Evolutionary conservation across 2,797 vertebrate genomes (phyloP).

Genomic region (Notamacropus eugenii): DNA sequence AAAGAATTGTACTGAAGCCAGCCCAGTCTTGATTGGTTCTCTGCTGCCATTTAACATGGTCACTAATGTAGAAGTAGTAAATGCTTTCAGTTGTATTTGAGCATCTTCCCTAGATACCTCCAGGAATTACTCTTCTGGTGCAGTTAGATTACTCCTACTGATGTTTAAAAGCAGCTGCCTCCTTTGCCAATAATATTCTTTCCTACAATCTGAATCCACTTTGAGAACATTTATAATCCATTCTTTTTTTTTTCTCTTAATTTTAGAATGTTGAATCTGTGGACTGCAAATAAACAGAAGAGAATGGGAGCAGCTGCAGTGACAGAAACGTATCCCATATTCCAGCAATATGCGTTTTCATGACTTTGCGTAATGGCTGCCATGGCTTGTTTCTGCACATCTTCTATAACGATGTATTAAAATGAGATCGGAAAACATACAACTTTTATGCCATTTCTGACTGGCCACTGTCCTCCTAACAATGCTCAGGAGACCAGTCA

Average conservation of each 20-base stretch:
- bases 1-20: slow-evolving; percentile 56
- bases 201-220: slow-evolving; percentile 38
- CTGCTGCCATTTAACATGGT: slow-evolving; percentile 40
- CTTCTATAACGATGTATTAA: slow-evolving; percentile 23
- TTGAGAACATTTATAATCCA: slow-evolving; percentile 58
- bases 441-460: slow-evolving; percentile 13
- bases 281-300: slow-evolving; percentile 9
- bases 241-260: slow-evolving; percentile 18
- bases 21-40: neutral
- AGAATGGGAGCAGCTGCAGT: slow-evolving; percentile 19
- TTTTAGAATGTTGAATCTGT: slow-evolving; percentile 48
- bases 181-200: slow-evolving; percentile 28
- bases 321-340: slow-evolving; percentile 11
- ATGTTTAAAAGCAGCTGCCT: slow-evolving; percentile 22
- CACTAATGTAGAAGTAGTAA: slow-evolving; percentile 54
- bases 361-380: neutral
- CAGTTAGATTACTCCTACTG: slow-evolving; percentile 53
- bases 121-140: slow-evolving; percentile 62
- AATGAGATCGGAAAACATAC: slow-evolving; percentile 47
- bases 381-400: neutral
- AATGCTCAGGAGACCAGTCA: neutral
- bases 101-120: slow-evolving; percentile 39
- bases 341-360: slow-evolving; percentile 5
- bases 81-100: slow-evolving; percentile 48
- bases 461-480: neutral